Base-by-base conservation (phyloP, 2,113 vertebrate species). In the Ptychochromis oligacanthus region DNA sequence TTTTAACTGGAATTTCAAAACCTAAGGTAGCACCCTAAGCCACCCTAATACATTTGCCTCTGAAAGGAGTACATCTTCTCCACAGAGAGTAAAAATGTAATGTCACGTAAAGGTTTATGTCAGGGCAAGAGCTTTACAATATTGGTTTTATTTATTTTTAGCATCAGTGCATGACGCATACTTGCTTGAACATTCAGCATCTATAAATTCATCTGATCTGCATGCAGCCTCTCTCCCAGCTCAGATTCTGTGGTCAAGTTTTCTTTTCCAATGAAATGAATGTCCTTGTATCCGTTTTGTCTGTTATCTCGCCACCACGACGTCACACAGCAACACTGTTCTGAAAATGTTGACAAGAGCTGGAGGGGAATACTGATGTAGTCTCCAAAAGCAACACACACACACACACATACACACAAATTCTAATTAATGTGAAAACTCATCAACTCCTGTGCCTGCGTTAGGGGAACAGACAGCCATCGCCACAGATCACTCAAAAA, bases 331-430 rank as follows among this genome's bases (percentile, higher is more conserved):
- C 81, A 86, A 60, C 81, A 67, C 72, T 82, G 61, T 76, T 80
- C 64, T 86, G 67, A 62, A 88, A 57, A 92, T 82, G 79, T 72
- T 88, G 80, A 91, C 52, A 74, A 46, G 83, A 43, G 77, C 81
- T 43, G 13, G 77, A 77, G 76, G 77, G 75, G 84, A 88, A 88
- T 85, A 76, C 31, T 81, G 70, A 92, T 92, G 74, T 26, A 77
- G 56, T 78, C 54, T 59, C n/a, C n/a, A 20, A 61, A 82, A 40
- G 49, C 55, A 78, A 3, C 22, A 28, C 56, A 34, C n/a, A 46
- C 40, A 20, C 83, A 60, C 75, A 61, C 58, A 54, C 56, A 81
- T 52, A 60, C 40, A 77, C 52, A 8, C 20, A 34, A 12, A 79
- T 80, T 74, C 49, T 57, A 87, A 88, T 91, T 79, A 43, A 78